Conservation (phyloP, 2,797 vertebrate genomes). For the Dromococcyx pavoninus region DNA sequence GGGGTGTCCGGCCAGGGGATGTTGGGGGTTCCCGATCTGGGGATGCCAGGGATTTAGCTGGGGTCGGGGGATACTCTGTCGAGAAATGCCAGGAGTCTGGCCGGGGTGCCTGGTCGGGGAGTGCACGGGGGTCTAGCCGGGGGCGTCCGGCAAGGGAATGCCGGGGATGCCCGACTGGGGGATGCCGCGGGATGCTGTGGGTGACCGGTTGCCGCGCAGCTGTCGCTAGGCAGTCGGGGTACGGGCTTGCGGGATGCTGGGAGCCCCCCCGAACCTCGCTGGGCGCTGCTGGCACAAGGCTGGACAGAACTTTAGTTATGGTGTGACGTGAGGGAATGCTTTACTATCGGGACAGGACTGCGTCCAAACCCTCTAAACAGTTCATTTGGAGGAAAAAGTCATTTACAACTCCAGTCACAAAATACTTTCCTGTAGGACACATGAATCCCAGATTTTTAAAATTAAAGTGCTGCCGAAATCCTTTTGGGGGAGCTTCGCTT, state of each 20-base stretch:
- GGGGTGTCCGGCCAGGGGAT: no score
- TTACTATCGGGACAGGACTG: not conserved
- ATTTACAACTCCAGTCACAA: not conserved
- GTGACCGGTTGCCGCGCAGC: not conserved
- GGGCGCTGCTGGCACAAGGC: not conserved
- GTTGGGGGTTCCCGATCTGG: no score
- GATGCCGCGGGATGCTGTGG: no score
- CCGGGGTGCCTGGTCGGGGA: no score
- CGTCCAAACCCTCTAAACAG: not conserved
- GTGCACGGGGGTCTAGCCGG: no score
- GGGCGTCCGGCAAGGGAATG: no score
- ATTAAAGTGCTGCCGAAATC: constrained; percentile 17
- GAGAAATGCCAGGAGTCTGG: no score
- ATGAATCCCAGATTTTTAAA: constrained; percentile 39
- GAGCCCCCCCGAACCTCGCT: rapidly evolving
- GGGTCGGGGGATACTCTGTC: no score
- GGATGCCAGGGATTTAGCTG: no score
- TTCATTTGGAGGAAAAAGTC: not conserved
- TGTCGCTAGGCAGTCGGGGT: not conserved
- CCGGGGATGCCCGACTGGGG: no score
- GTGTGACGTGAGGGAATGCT: not conserved
- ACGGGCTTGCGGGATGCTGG: not conserved
- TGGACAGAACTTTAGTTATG: constrained; percentile 4
- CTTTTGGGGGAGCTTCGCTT: constrained; percentile 18
- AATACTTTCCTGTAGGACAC: constrained; percentile 10